Evolutionary conservation across 92 coral and sea anemone genomes (phyloP).

Genomic region (Phymanthus crucifer): DNA sequence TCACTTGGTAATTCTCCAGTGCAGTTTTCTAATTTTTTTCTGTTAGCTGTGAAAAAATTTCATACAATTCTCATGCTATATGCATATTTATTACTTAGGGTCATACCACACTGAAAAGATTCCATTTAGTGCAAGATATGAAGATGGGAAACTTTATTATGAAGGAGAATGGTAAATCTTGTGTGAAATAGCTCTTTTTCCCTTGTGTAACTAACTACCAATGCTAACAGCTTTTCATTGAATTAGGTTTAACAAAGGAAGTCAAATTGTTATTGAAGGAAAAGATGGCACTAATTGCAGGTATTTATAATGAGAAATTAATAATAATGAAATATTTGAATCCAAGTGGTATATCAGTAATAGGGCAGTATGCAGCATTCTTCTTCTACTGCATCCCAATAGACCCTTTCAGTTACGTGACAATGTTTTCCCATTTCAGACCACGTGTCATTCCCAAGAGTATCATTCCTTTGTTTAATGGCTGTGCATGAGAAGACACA

Average conservation of each 20-base stretch:
- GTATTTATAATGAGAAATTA: slow-evolving; percentile 39
- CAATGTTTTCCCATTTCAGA: too few relatives aligned
- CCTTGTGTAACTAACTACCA: background rate
- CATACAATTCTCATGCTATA: background rate
- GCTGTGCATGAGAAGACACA: too few relatives aligned
- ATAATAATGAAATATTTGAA: too few relatives aligned
- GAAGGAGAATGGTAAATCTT: slow-evolving; percentile 94
- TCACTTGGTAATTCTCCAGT: background rate
- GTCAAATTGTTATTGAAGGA: slow-evolving; percentile 85
- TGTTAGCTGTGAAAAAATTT: background rate
- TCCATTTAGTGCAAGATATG: slow-evolving; percentile 93
- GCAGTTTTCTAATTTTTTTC: background rate
- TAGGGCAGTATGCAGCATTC: too few relatives aligned
- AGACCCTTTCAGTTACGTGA: too few relatives aligned
- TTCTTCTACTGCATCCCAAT: too few relatives aligned
- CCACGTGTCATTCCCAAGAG: too few relatives aligned
- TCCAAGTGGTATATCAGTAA: too few relatives aligned
- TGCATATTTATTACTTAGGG: slow-evolving; percentile 32
- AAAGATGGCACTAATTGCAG: slow-evolving; percentile 86
- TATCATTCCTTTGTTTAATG: too few relatives aligned
- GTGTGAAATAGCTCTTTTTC: background rate
- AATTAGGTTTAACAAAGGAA: slow-evolving; percentile 88
- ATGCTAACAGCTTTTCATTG: background rate
- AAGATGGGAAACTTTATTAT: slow-evolving; percentile 97
- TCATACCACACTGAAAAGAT: slow-evolving; percentile 77